phyloP scores from a whole-genome alignment of 2,888 invertebrate species.

The Calameuta filiformis region DNA sequence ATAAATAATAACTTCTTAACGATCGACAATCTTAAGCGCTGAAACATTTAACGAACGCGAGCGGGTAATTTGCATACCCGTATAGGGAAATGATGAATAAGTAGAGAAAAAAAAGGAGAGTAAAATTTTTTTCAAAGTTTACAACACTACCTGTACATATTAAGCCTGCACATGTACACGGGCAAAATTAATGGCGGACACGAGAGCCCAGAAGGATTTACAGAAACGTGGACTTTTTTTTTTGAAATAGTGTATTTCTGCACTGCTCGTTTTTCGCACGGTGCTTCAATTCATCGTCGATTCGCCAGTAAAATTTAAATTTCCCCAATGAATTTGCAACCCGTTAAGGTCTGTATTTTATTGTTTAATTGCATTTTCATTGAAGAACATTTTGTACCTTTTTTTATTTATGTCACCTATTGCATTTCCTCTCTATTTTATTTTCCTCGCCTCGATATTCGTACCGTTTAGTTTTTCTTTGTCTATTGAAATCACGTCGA shows the following conservation, averaged over 20 bases:
- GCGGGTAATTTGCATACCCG: background rate
- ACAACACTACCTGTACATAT: background rate
- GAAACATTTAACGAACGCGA: background rate
- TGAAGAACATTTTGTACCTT: background rate
- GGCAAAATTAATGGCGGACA: background rate
- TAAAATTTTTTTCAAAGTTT: background rate
- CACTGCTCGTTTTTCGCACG: background rate
- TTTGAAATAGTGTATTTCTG: background rate
- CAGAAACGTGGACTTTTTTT: background rate
- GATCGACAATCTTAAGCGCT: background rate
- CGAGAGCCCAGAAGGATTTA: background rate
- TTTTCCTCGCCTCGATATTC: background rate
- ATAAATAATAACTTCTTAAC: background rate
- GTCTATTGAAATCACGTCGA: background rate
- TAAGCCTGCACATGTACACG: background rate
- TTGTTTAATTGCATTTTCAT: background rate
- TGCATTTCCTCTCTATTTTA: background rate
- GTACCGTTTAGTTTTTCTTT: background rate
- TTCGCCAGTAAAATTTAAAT: background rate
- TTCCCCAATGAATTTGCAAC: background rate
- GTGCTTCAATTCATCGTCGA: background rate
- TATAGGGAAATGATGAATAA: background rate
- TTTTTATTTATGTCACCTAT: background rate
- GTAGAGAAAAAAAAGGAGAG: background rate
- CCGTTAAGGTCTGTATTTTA: background rate